A percentile compares a stretch with the other conserved stretches of the same genome.
These are phyloP conservation scores for Grallaria varia DNA, from an alignment of 2,113 vertebrate species.

Conservation along the genomic window DNA sequence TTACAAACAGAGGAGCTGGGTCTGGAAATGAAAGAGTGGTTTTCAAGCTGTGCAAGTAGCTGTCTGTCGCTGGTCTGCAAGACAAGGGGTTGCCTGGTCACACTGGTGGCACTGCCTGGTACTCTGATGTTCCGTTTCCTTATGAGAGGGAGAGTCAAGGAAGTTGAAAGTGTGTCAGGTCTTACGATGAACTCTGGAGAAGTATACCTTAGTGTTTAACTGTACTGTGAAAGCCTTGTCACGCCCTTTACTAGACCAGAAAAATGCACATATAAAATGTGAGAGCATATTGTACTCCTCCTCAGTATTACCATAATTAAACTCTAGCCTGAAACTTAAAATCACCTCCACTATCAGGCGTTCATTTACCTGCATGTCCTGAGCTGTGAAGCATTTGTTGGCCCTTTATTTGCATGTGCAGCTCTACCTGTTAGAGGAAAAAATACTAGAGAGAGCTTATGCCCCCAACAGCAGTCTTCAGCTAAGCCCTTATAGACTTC, in stretches of 20 bases:
- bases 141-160: accelerated
- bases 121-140: neutral
- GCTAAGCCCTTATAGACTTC: neutral
- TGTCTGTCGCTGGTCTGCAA: accelerated
- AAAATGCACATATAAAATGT: neutral
- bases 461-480: neutral
- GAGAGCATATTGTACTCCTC: neutral
- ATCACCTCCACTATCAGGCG: neutral
- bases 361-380: neutral
- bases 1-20: neutral
- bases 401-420: neutral
- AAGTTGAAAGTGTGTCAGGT: neutral
- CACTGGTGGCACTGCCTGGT: neutral
- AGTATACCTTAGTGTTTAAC: neutral
- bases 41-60: neutral
- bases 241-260: neutral
- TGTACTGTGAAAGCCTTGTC: neutral
- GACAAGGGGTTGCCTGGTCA: neutral
- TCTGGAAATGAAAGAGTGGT: neutral
- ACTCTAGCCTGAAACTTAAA: neutral
- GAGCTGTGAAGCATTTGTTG: neutral
- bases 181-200: neutral
- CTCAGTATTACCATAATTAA: neutral
- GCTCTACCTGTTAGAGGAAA: neutral
- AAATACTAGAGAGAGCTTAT: neutral